A percentile compares a stretch with the other conserved stretches of the same genome.
These are phyloP conservation scores for Drosophila subobscura DNA, from an alignment of 1,140 invertebrate genomes.

Conservation along the genomic window DNA sequence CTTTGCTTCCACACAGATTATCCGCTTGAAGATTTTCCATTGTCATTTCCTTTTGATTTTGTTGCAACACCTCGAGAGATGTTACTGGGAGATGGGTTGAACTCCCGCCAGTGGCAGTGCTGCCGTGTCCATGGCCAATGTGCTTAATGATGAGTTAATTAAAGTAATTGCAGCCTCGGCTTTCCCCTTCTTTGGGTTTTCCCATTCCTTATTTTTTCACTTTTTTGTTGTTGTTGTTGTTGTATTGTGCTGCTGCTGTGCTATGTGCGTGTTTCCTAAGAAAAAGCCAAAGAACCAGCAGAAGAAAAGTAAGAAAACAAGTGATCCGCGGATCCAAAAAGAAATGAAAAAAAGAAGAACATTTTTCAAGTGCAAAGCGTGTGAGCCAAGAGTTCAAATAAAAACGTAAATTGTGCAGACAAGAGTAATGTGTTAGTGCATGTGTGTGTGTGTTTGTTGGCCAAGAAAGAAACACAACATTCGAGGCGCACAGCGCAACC, in stretches of 20 bases:
- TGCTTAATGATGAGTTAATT: constrained; percentile 80
- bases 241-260: background rate
- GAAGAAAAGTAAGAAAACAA: constrained; percentile 30
- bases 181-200: background rate
- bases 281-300: constrained; percentile 16
- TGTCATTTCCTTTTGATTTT: constrained; percentile 67
- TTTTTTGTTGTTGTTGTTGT: constrained; percentile 12
- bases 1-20: background rate
- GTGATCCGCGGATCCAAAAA: constrained; percentile 19
- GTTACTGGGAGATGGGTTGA: too few relatives aligned
- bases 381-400: constrained; percentile 72
- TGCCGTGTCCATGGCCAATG: constrained; percentile 38
- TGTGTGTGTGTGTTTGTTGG: constrained; percentile 4
- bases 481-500: constrained; percentile 2
- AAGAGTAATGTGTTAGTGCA: background rate
- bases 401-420: constrained; percentile 54
- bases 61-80: too few relatives aligned
- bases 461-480: constrained; percentile 16
- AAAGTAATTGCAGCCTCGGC: constrained; percentile 70
- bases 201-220: constrained; percentile 34
- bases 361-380: constrained; percentile 74
- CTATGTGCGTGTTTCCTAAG: constrained; percentile 9
- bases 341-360: constrained; percentile 37
- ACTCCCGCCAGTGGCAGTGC: too few relatives aligned
- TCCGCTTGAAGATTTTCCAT: constrained; percentile 50